Base-by-base conservation (phyloP, 2,113 vertebrate species). In the Crotalus helleri region DNA sequence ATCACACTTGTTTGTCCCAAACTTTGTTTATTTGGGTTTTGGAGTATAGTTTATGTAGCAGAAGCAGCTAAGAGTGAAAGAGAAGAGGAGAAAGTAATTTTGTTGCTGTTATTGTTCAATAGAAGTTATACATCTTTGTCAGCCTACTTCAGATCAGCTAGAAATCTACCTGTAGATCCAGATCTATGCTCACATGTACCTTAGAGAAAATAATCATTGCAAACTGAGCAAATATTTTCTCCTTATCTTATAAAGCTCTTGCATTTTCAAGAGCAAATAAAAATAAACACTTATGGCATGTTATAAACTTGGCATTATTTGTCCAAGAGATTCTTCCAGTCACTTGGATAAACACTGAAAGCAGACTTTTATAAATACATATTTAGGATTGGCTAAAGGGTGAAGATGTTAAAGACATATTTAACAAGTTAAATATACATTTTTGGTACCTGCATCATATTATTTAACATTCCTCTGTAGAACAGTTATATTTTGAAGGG, bases 371-470 rank as follows among this genome's bases (percentile, higher is more conserved):
- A 95, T 97, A 97, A 98, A 98, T 96, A 98, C 93, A 95, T 97
- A 97, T 96, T 95, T 95, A 97, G 95, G 96, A 97, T 95, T 96
- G 93, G 96, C 96, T 97, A 98, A 97, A 97, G 97, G 97, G 93
- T 97, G 90, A 97, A 92, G 91, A 94, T 96, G 97, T 97, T 97
- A 97, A 96, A 97, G 92, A 95, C 93, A 58, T 97, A 97, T 98
- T 98, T 97, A 96, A 95, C 96, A 94, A 97, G 95, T 96, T 97
- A 96, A 97, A 97, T 97, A 96, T 96, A 97, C 96, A 94, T 95
- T 95, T 86, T 94, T 93, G 92, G 92, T 95, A 74, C 92, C 94
- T 96, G 92, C 95, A 94, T 91, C 87, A 91, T 92, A 88, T 91
- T 95, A 33, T 95, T 95, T 96, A 93, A 51, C 92, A 46, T 91